phyloP scores from a whole-genome alignment of 1,140 invertebrate genomes.

The Magallana angulata region DNA sequence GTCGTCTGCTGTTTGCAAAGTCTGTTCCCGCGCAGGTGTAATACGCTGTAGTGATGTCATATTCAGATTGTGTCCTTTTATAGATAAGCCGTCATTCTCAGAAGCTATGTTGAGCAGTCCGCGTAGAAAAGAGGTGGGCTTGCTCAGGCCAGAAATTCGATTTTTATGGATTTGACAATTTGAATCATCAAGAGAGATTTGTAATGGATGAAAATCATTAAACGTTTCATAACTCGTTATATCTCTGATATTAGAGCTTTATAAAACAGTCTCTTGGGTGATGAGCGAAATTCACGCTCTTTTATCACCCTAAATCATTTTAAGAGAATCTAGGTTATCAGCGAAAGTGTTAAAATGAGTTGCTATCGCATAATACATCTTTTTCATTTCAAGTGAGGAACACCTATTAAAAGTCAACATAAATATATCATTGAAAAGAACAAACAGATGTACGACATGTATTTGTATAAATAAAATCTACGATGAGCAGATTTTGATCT shows the following conservation, averaged over 20 bases:
- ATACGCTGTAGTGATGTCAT: slow-evolving; percentile 9
- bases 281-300: slow-evolving; percentile 4
- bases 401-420: too few relatives aligned
- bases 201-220: slow-evolving; percentile 31
- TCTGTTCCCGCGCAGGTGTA: background rate
- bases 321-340: background rate
- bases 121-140: slow-evolving; percentile 20
- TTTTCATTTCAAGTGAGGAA: too few relatives aligned
- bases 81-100: background rate
- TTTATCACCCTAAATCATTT: slow-evolving; percentile 10
- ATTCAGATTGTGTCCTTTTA: slow-evolving; percentile 16
- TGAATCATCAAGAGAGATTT: slow-evolving; percentile 21
- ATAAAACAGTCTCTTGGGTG: slow-evolving; percentile 11
- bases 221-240: slow-evolving; percentile 33
- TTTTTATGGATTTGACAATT: slow-evolving; percentile 35
- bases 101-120: background rate
- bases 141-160: background rate
- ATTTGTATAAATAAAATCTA: too few relatives aligned
- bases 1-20: background rate
- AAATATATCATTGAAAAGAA: too few relatives aligned
- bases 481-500: too few relatives aligned
- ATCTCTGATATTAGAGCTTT: background rate
- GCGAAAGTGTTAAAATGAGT: too few relatives aligned
- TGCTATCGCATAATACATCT: too few relatives aligned
- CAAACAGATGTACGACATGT: too few relatives aligned